phyloP scores from a whole-genome alignment of 2,888 invertebrate genomes.

The Drosophila koepferae region DNA sequence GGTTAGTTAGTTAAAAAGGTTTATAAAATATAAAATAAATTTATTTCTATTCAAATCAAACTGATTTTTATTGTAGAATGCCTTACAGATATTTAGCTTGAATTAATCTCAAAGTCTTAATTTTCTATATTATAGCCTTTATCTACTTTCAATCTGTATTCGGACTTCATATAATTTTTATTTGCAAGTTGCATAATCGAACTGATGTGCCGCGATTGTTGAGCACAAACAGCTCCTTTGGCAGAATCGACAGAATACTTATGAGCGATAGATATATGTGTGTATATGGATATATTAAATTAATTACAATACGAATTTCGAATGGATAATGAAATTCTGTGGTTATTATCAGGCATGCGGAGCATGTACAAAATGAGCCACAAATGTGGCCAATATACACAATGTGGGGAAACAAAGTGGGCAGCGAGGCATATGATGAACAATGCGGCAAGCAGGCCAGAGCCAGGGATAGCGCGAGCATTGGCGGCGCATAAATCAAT shows the following conservation, averaged over 20 bases:
- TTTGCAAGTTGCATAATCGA: not conserved
- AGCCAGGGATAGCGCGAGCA: constrained; percentile 38
- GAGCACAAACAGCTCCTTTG: not conserved
- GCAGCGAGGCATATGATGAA: constrained; percentile 68
- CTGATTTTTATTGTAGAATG: no score
- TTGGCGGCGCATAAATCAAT: constrained; percentile 73
- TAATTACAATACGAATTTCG: constrained; percentile 77
- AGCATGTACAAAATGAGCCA: constrained; percentile 73
- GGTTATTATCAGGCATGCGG: constrained; percentile 77
- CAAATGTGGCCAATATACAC: constrained; percentile 77
- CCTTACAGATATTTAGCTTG: no score
- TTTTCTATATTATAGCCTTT: no score
- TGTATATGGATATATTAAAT: constrained; percentile 57
- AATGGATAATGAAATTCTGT: constrained; percentile 77
- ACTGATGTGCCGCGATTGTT: constrained; percentile 1
- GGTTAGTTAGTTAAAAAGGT: no score
- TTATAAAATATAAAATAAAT: no score
- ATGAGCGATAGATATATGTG: constrained; percentile 19
- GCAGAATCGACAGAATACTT: constrained; percentile 10
- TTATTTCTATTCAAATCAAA: no score
- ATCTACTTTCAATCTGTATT: no score
- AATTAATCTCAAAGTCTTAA: no score
- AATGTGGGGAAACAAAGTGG: constrained; percentile 70
- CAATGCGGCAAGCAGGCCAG: constrained; percentile 48
- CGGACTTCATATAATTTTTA: no score